Evolutionary conservation across 2,888 invertebrate genomes (phyloP).

Genomic region (Papilio gigon): DNA sequence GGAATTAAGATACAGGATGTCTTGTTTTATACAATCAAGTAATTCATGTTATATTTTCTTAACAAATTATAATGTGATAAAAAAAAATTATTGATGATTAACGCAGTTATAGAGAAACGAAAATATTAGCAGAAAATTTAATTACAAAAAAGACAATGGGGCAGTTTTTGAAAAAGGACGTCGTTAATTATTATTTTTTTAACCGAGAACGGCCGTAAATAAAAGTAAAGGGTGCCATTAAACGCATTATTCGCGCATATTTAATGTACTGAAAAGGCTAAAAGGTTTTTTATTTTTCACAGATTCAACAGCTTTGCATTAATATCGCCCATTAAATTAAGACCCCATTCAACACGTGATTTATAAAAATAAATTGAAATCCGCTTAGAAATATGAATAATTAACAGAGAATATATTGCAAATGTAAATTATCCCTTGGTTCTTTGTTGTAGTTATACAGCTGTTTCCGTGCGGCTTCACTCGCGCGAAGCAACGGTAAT

Average conservation of each 20-base stretch:
- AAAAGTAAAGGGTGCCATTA: conserved; percentile 81
- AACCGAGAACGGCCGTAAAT: conserved; percentile 73
- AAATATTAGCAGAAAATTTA: conserved; percentile 54
- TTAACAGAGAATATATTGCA: conserved; percentile 41
- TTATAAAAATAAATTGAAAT: conserved; percentile 56
- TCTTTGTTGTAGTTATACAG: not conserved
- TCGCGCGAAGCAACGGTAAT: not conserved
- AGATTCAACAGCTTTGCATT: conserved; percentile 75
- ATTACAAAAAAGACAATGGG: conserved; percentile 69
- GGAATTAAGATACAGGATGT: no score
- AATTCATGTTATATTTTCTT: no score
- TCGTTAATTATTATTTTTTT: conserved; percentile 75
- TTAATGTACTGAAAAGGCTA: conserved; percentile 80
- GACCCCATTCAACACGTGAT: conserved; percentile 68
- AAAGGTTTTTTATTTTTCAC: conserved; percentile 72
- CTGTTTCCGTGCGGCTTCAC: not conserved
- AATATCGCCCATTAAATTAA: conserved; percentile 70
- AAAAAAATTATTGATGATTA: conserved; percentile 13
- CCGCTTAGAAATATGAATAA: conserved; percentile 44
- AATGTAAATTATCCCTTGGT: not conserved
- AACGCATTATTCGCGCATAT: conserved; percentile 80
- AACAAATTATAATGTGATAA: not conserved
- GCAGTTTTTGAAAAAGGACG: conserved; percentile 64
- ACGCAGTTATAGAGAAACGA: conserved; percentile 25
- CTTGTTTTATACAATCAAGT: no score